These are phyloP conservation scores for Butorides virescens DNA, from an alignment of 2,113 vertebrate genomes.

Conservation along the genomic window DNA sequence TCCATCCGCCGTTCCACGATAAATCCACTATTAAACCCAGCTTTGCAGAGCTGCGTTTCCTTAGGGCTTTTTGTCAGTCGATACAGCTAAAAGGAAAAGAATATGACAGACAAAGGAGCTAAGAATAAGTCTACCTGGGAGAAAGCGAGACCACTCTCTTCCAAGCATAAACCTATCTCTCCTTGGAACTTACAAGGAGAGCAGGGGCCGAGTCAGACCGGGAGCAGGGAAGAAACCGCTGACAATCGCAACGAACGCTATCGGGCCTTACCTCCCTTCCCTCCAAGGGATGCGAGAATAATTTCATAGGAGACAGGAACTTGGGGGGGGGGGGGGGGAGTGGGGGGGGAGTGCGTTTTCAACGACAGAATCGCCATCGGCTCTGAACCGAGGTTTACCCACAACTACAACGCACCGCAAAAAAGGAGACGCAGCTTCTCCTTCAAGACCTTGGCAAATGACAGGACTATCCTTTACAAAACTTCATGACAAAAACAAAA, in stretches of 20 bases:
- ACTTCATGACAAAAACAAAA: neutral
- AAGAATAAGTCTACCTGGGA: neutral
- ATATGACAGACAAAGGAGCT: neutral
- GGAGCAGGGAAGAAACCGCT: neutral
- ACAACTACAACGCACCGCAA: neutral
- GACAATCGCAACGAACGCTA: rapidly evolving
- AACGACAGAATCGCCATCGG: neutral
- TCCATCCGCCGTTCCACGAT: neutral
- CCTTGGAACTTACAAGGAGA: neutral
- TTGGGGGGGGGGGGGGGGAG: neutral
- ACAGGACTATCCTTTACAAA: neutral
- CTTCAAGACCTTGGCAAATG: rapidly evolving
- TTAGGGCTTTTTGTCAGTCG: neutral
- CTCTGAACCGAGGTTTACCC: neutral
- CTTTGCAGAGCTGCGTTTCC: neutral
- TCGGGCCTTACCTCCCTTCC: neutral
- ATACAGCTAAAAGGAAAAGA: neutral
- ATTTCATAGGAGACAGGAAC: neutral
- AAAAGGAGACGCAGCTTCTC: neutral
- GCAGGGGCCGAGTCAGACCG: neutral
- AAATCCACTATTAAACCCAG: neutral
- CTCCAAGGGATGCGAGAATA: neutral
- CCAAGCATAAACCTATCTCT: neutral
- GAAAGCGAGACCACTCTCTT: neutral
- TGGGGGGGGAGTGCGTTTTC: neutral